Evolutionary conservation across 2,888 invertebrate species (phyloP), one percentile per base, ranked within the genome.

Genomic region (Acanthoscelides obtectus): DNA sequence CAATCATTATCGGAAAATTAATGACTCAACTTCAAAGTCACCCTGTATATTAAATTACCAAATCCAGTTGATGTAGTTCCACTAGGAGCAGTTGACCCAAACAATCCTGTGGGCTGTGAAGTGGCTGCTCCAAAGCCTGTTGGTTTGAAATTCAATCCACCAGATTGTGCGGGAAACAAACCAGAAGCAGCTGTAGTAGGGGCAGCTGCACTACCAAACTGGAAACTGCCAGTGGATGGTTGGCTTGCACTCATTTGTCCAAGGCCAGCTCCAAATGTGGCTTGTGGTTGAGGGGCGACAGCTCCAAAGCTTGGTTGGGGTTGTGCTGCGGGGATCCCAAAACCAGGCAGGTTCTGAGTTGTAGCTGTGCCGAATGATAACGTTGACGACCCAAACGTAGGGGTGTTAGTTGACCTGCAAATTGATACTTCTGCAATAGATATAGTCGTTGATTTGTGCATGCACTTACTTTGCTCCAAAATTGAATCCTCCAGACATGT

Each of bases 81-180:
- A 72, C 25, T 25, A 22, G 25, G 66, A 64, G 22, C 17, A 70
- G 81, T 73, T 81, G 83, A 72, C 6, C 63, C 25, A 25, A 25
- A 25, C 8, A 25, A 25, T 3, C 25, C 8, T 25, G 25, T 25
- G 8, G 25, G 8, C 3, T 25, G 25, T 5, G 25, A 25, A 8
- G 25, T 25, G 8, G 25, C 4, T 8, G 25, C 25, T 25, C 25
- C 25, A 25, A 25, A 25, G 8, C 25, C 25, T 25, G 4, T 8
- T 65, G 17, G 20, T 71, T 70, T 71, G 71, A 20, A 70, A 70
- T 45, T 71, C 4, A 67, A 21, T 21, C 3, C 20, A 17, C 66
- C 69, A 70, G 70, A 27, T 68, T 71, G 69, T 19, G 72, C 22
- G 64, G 70, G 84, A 78, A 85, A 85, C 64, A 82, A 73, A 68